Base-by-base conservation (phyloP, 2,113 vertebrate genomes). In the Hippocampus zosterae region DNA sequence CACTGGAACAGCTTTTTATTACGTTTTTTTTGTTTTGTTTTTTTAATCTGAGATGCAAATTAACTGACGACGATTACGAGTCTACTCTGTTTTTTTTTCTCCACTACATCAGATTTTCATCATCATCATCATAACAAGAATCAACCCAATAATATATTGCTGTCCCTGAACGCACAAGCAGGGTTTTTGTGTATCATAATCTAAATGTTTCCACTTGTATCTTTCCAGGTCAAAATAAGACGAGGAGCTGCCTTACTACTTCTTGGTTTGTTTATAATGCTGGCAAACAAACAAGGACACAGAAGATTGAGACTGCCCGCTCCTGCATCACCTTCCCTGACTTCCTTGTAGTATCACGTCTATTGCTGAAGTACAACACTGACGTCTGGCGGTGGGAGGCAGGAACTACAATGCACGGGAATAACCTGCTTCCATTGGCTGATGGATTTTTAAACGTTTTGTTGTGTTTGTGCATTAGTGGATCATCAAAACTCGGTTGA, bases 211-310 rank as follows among this genome's bases (percentile, higher is more conserved):
- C 52, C 19, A 8, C 19, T 48, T 41, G 56, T 72, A 40, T 69
- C 23, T n/a, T 61, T 27, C 18, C 84, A 90, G 89, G 89, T 87
- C 89, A 61, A 90, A 90, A 79, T 90, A 87, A 88, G 79, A n/a
- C 73, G 73, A 60, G 84, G 21, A 12, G 50, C 83, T 87, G 84
- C 85, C 81, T 88, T 83, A 85, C 81, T 70, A 67, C 79, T 62
- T 70, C 80, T 75, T 73, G 66, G 67, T 79, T 78, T 68, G 76
- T 71, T 72, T 59, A 29, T 13, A 19, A 33, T 5, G 57, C 18
- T 60, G 15, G 27, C 18, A 3, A 44, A 44, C 42, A 44, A 19
- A 4, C 9, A 18, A 65, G 70, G 72, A 69, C 65, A 44, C 56
- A 33, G 65, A 70, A 72, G 21, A 70, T n/a, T 53, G 50, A 52